A percentile compares a stretch with the other conserved stretches of the same genome.
Conservation (phyloP, 2,113 vertebrate species). For the Sitta europaea region DNA sequence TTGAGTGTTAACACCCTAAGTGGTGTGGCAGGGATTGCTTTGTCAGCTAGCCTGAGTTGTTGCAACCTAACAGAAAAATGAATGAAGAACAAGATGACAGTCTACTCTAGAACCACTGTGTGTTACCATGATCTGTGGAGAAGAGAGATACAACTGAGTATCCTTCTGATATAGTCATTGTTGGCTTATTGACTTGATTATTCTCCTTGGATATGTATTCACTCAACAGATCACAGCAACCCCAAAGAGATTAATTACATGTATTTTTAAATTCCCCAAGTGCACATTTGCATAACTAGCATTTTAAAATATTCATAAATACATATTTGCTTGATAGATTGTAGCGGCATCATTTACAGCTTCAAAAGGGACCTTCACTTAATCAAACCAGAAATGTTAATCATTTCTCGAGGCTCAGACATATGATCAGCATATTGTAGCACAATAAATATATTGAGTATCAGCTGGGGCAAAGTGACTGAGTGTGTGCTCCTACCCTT, state of each 20-base stretch:
- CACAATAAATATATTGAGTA: conserved; percentile 16
- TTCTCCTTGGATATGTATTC: conserved; percentile 54
- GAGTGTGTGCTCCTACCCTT: neutral
- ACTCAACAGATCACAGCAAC: conserved; percentile 55
- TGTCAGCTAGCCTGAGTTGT: neutral
- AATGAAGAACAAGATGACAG: neutral
- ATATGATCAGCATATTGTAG: conserved; percentile 49
- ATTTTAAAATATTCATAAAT: conserved; percentile 66
- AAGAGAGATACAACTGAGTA: neutral
- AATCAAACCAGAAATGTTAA: conserved; percentile 62
- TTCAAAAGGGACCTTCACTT: conserved; percentile 57
- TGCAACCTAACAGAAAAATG: neutral
- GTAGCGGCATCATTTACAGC: conserved; percentile 47
- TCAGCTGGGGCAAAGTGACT: neutral
- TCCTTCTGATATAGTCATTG: neutral
- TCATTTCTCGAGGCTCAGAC: conserved; percentile 49
- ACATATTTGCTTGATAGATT: conserved; percentile 65
- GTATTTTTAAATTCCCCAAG: conserved; percentile 66
- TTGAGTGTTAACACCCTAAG: neutral
- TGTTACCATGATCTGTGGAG: neutral
- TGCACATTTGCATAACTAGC: conserved; percentile 65
- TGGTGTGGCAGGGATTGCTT: neutral
- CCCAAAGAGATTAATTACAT: conserved; percentile 55
- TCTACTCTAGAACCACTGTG: neutral
- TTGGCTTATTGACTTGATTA: conserved; percentile 39